Conservation (phyloP, 2,797 vertebrate species). For the Geotrypetes seraphini region DNA sequence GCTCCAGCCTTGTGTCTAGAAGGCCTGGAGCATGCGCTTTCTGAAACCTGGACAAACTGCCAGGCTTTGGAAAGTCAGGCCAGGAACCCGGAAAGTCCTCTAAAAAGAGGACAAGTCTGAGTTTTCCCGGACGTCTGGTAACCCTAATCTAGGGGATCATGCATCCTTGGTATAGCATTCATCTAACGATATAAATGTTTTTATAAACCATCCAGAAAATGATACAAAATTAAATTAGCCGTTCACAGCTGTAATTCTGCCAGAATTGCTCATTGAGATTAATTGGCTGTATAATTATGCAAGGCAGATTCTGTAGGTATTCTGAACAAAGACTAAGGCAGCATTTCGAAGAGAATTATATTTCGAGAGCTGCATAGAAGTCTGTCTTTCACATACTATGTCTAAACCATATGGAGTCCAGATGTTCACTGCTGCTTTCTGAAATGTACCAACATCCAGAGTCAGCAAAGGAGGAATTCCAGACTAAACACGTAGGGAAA, state of each 20-base stretch:
- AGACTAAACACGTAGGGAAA: constrained; percentile 51
- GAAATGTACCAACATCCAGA: constrained; percentile 25
- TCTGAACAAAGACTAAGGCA: neutral
- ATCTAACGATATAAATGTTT: too few species aligned
- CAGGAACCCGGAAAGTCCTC: too few species aligned
- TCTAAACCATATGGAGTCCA: constrained; percentile 42
- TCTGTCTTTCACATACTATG: constrained; percentile 14
- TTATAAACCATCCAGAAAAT: too few species aligned
- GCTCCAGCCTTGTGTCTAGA: too few species aligned
- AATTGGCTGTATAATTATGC: too few species aligned
- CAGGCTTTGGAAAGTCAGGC: too few species aligned
- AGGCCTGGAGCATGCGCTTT: too few species aligned
- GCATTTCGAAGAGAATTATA: constrained; percentile 2
- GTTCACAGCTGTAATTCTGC: neutral
- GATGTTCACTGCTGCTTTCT: constrained; percentile 30
- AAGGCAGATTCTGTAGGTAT: neutral
- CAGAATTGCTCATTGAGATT: neutral
- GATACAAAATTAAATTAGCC: neutral
- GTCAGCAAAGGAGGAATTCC: constrained; percentile 27
- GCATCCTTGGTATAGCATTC: too few species aligned
- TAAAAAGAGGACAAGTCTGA: too few species aligned
- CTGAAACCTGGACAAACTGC: too few species aligned
- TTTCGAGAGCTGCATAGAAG: constrained; percentile 14
- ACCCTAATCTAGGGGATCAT: too few species aligned
- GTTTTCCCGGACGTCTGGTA: too few species aligned